Evolutionary conservation across 2,888 invertebrate genomes (phyloP).

Genomic region (Byasa hedistus): DNA sequence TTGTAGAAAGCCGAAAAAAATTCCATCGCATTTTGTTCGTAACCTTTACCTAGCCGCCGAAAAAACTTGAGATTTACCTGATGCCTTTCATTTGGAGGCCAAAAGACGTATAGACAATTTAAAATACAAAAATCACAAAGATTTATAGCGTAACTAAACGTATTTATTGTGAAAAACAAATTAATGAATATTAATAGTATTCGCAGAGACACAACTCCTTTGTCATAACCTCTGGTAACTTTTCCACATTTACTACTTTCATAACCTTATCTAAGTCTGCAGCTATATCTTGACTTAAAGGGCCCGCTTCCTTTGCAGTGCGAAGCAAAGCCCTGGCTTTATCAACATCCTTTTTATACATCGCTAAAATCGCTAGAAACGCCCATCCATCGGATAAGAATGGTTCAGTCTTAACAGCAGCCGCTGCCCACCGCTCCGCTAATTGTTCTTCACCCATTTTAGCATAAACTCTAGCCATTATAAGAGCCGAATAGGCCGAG

Average conservation of each 20-base stretch:
- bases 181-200: conserved; percentile 40
- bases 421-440: conserved; percentile 66
- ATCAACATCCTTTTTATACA: conserved; percentile 52
- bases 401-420: conserved; percentile 63
- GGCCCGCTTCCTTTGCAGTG: conserved; percentile 63
- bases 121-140: neutral
- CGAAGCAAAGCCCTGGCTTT: conserved; percentile 61
- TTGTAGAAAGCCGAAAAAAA: neutral
- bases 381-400: conserved; percentile 70
- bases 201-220: conserved; percentile 62
- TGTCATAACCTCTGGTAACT: conserved; percentile 53
- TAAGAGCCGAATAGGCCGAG: conserved; percentile 59
- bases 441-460: conserved; percentile 49
- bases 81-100: neutral
- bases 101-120: neutral
- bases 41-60: too few species aligned
- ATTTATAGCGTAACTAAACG: neutral
- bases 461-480: conserved; percentile 57
- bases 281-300: conserved; percentile 55
- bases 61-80: too few species aligned
- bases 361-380: conserved; percentile 58
- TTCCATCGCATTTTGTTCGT: too few species aligned
- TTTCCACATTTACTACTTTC: conserved; percentile 49
- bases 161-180: neutral
- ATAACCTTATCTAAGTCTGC: conserved; percentile 51